phyloP scores from a whole-genome alignment of 2,113 vertebrate species.

The Glaucomys volans region DNA sequence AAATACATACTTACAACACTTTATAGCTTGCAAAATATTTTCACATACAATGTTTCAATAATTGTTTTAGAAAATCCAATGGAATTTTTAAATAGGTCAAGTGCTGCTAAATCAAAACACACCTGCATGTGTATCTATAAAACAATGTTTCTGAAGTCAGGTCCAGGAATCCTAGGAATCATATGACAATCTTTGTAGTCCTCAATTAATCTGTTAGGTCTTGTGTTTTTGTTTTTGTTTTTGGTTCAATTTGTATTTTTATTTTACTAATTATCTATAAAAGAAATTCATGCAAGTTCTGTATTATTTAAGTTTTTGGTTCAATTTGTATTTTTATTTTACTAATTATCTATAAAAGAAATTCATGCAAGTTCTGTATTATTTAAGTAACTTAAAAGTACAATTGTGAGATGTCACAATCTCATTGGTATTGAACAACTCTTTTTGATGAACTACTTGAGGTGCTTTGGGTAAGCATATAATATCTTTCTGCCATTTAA shows the following conservation, averaged over 20 bases:
- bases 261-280: background rate
- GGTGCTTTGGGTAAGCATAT: background rate
- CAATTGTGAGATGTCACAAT: background rate
- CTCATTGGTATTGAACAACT: background rate
- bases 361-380: background rate
- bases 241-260: background rate
- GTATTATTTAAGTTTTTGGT: background rate
- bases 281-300: background rate
- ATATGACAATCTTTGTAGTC: background rate
- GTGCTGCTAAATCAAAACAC: background rate
- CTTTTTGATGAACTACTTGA: background rate
- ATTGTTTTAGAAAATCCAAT: background rate
- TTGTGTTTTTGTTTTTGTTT: too few species aligned
- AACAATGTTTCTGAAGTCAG: background rate
- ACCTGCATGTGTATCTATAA: background rate
- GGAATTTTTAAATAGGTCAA: constrained; percentile 5
- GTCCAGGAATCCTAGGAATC: background rate
- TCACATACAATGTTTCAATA: background rate
- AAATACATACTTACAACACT: background rate
- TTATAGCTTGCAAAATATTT: constrained; percentile 8
- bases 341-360: background rate
- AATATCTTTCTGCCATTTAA: background rate
- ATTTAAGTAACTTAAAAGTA: background rate
- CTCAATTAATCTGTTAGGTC: too few species aligned
- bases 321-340: background rate